These are phyloP conservation scores for Pollenia angustigena DNA, from an alignment of 2,888 invertebrate genomes.

Conservation along the genomic window DNA sequence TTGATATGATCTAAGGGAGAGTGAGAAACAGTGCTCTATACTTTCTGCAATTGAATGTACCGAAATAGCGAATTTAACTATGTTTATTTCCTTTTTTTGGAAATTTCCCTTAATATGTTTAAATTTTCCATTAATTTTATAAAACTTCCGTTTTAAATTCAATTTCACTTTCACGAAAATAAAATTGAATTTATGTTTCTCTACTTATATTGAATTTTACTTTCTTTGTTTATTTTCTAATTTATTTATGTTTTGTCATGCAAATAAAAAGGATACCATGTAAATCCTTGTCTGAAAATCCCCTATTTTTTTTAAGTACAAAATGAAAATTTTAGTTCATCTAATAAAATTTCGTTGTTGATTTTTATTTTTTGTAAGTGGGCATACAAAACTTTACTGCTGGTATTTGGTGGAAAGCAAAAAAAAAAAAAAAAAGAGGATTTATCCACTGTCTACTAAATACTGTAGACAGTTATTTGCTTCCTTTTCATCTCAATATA, in stretches of 20 bases:
- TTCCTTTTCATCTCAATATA: slow-evolving; percentile 31
- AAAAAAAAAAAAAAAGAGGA: slow-evolving; percentile 35
- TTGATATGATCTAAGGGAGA: too few species aligned
- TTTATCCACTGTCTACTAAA: slow-evolving; percentile 60
- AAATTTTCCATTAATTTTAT: neutral
- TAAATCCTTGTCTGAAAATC: slow-evolving; percentile 59
- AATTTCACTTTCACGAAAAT: slow-evolving; percentile 60
- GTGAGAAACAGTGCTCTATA: too few species aligned
- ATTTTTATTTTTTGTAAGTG: neutral
- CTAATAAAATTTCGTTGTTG: slow-evolving; percentile 47
- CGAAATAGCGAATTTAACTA: too few species aligned
- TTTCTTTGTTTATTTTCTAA: slow-evolving; percentile 23
- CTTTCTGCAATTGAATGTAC: too few species aligned
- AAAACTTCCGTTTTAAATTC: slow-evolving; percentile 53
- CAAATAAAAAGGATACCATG: slow-evolving; percentile 48
- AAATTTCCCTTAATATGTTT: neutral
- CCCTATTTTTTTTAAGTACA: slow-evolving; percentile 5
- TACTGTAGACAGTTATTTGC: slow-evolving; percentile 60
- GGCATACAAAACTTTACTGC: slow-evolving; percentile 18
- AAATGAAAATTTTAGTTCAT: slow-evolving; percentile 53
- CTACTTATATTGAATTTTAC: slow-evolving; percentile 21
- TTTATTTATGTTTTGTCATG: slow-evolving; percentile 43
- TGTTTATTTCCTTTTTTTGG: too few species aligned
- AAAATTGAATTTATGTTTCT: slow-evolving; percentile 46
- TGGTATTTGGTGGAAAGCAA: slow-evolving; percentile 22